Conservation (phyloP, 2,888 invertebrate genomes). For the Bhutanitis thaidina region DNA sequence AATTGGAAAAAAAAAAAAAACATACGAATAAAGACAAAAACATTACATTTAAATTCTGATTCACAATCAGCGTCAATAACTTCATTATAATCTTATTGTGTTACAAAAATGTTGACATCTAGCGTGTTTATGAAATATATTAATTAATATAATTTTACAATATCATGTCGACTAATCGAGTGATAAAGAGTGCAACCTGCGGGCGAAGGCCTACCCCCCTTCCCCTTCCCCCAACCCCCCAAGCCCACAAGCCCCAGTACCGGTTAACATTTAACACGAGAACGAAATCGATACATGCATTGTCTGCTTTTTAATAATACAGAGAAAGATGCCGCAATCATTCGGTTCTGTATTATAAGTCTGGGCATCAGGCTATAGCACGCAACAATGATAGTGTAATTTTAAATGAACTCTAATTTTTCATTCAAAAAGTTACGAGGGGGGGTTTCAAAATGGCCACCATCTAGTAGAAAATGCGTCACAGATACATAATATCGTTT, state of each 20-base stretch:
- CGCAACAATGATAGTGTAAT: no score
- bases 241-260: background rate
- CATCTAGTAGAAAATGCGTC: background rate
- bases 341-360: no score
- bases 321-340: no score
- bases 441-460: no score
- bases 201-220: background rate
- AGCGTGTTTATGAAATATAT: constrained; percentile 62
- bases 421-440: background rate
- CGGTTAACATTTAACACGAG: background rate
- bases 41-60: constrained; percentile 55
- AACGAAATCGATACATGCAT: no score
- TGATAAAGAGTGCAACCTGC: constrained; percentile 43
- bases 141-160: constrained; percentile 72
- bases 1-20: constrained; percentile 58
- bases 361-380: no score
- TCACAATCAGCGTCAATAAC: constrained; percentile 54
- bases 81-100: constrained; percentile 53
- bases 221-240: no score
- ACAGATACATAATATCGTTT: background rate
- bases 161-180: constrained; percentile 33
- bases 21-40: constrained; percentile 32
- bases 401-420: background rate
- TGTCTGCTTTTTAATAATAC: no score
- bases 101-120: constrained; percentile 55